Percentiles rank a stretch among this genome's conserved stretches.
phyloP scores from a whole-genome alignment of 2,888 invertebrate genomes.

The Lasioglossum lativentre region DNA sequence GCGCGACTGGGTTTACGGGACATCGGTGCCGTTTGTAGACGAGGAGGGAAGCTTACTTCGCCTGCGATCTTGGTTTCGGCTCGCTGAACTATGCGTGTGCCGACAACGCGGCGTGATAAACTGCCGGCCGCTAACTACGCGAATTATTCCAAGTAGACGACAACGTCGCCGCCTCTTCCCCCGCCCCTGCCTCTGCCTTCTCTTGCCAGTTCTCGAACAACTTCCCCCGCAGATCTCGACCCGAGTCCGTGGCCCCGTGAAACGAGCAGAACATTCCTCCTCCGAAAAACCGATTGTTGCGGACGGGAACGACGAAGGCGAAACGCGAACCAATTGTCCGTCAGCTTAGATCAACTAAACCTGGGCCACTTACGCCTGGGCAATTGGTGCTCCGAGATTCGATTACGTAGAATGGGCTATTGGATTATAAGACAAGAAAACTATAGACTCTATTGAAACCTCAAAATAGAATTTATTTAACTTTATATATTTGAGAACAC shows the following conservation, averaged over 20 bases:
- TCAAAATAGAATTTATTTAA: too few species aligned
- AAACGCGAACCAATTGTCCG: not conserved
- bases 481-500: too few species aligned
- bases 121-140: slow-evolving; percentile 76
- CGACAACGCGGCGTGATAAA: slow-evolving; percentile 76
- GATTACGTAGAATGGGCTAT: too few species aligned
- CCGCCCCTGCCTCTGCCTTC: not conserved
- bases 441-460: too few species aligned
- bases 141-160: slow-evolving; percentile 80
- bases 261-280: slow-evolving; percentile 9
- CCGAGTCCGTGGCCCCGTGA: not conserved
- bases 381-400: too few species aligned
- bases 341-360: not conserved
- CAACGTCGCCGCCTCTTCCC: slow-evolving; percentile 46
- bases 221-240: slow-evolving; percentile 54
- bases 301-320: not conserved
- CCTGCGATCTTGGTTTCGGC: slow-evolving; percentile 70
- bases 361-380: too few species aligned
- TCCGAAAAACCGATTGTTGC: not conserved
- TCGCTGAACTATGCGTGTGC: slow-evolving; percentile 72
- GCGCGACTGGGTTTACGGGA: slow-evolving; percentile 4
- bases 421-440: too few species aligned
- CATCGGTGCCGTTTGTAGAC: slow-evolving; percentile 21
- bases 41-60: slow-evolving; percentile 27
- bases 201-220: slow-evolving; percentile 57